phyloP scores from a whole-genome alignment of 2,888 invertebrate genomes.

The Resseliella maxima region DNA sequence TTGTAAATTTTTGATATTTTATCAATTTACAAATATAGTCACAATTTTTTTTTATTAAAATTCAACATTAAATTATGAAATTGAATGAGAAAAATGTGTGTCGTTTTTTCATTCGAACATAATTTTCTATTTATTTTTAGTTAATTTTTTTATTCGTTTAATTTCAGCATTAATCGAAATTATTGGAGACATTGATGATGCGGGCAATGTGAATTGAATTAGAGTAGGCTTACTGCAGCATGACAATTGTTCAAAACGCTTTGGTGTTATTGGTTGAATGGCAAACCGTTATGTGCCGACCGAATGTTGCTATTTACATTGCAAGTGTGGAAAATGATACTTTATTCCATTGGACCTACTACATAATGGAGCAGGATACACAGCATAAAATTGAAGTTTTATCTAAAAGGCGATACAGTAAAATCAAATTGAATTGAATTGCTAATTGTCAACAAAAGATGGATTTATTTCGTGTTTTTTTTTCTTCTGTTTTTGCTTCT shows the following conservation, averaged over 20 bases:
- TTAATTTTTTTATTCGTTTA: no score
- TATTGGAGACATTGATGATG: not conserved
- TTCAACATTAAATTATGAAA: no score
- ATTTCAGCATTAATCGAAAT: not conserved
- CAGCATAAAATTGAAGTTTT: conserved; percentile 33
- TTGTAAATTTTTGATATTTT: no score
- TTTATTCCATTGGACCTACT: no score
- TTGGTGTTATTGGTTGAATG: not conserved
- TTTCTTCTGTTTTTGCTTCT: conserved; percentile 12
- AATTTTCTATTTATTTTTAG: no score
- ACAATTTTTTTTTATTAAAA: no score
- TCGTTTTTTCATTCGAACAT: no score
- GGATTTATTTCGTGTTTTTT: not conserved
- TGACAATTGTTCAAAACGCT: not conserved
- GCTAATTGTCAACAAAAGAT: not conserved
- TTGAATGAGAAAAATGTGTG: no score
- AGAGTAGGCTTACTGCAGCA: not conserved
- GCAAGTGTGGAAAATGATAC: not conserved
- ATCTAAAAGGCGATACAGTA: not conserved
- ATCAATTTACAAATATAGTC: no score
- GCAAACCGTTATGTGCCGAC: conserved; percentile 23
- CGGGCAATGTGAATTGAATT: not conserved
- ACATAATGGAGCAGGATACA: not conserved
- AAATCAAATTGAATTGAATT: not conserved
- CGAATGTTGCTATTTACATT: not conserved